Base-by-base conservation (phyloP, 2,888 invertebrate genomes). In the Gasteruption jaculator region DNA sequence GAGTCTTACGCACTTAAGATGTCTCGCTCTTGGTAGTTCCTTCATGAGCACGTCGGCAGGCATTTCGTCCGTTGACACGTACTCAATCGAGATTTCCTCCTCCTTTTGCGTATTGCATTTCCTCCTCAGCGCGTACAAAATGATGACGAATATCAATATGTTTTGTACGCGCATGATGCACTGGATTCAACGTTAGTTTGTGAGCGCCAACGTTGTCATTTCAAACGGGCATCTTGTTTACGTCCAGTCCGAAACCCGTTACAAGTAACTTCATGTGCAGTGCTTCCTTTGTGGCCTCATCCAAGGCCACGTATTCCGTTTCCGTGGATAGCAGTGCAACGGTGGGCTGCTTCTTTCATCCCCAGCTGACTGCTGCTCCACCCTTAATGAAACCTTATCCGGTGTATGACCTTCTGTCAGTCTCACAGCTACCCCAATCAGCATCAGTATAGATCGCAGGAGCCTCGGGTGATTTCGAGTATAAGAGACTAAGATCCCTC, bases 1-100 rank as follows among this genome's bases (percentile, higher is more conserved):
- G 24, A 24, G 24, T n/a, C 12, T 5, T 5, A 35, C 12, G n/a
- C 35, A 35, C 26, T 19, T 24, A 5, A 12, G 24, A 15, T 35
- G 35, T 5, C 15, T n/a, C n/a, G n/a, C n/a, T n/a, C n/a, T n/a
- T n/a, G n/a, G n/a, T n/a, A 39, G 16, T 12, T 18, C 19, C 36
- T 40, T 40, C 21, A 35, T 40, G 5, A 40, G 16, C 8, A 40
- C 34, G 24, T 40, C 40, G 3, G 40, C 40, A 7, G 36, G 11
- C 35, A 40, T 40, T 14, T n/a, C 12, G 36, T n/a, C 21, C 7
- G 40, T 40, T 4, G 40, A 24, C 21, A 38, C 20, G 4, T n/a
- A n/a, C n/a, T n/a, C n/a, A n/a, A n/a, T n/a, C n/a, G 7, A 5
- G 3, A 36, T 6, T 4, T 11, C 4, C 8, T 26, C 37, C 3